Conservation (phyloP, 2,113 vertebrate species). For the Thomomys bottae region DNA sequence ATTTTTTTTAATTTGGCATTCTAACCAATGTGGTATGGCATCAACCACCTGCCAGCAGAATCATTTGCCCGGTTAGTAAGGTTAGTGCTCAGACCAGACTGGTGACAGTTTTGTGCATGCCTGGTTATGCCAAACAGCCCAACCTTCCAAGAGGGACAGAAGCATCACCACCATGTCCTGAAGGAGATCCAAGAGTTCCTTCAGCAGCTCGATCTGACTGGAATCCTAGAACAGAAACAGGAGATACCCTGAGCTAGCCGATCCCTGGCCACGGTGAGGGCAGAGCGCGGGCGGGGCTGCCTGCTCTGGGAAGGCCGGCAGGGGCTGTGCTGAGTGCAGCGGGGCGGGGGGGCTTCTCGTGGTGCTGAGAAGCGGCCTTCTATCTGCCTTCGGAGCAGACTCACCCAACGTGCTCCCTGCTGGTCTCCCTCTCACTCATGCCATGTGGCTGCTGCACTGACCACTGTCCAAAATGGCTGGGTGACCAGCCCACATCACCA, state of each 20-base stretch:
- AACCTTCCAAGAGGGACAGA: constrained; percentile 98
- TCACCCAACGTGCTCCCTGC: not conserved
- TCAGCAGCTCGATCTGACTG: constrained; percentile 97
- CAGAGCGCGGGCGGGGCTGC: constrained; percentile 66
- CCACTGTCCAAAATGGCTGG: constrained; percentile 11
- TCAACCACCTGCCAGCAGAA: constrained; percentile 49
- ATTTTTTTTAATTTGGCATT: constrained; percentile 69
- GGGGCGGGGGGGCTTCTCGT: constrained; percentile 24
- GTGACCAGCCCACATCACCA: not conserved
- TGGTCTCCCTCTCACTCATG: not conserved
- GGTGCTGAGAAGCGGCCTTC: not conserved
- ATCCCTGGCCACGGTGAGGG: constrained; percentile 64
- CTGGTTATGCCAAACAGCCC: constrained; percentile 81
- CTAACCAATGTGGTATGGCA: constrained; percentile 54
- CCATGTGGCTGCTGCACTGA: not conserved
- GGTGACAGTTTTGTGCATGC: constrained; percentile 74
- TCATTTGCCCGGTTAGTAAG: constrained; percentile 56
- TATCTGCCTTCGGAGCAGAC: not conserved
- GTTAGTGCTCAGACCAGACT: constrained; percentile 71
- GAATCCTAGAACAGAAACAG: constrained; percentile 90
- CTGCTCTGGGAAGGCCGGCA: constrained; percentile 66
- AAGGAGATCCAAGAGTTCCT: constrained; percentile 97
- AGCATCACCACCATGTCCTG: constrained; percentile 99
- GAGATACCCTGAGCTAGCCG: constrained; percentile 80
- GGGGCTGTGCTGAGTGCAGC: not conserved